Evolutionary conservation across 2,113 vertebrate species (phyloP), one percentile per base, ranked within the genome.

Genomic region (Eublepharis macularius): DNA sequence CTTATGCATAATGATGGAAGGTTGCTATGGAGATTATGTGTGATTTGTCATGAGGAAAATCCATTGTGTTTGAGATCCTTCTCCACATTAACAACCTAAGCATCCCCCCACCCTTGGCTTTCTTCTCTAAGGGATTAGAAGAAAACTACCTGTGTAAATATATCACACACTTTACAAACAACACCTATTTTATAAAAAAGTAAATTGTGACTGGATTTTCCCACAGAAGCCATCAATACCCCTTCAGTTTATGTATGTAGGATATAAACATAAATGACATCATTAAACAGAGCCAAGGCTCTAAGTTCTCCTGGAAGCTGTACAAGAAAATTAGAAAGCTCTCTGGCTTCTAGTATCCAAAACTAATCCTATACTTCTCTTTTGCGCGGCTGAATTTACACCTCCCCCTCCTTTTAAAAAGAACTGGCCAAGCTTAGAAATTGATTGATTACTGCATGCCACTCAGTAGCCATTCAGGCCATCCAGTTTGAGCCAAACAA

Each of bases 1-100:
- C 81, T 81, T 89, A 83, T 85, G 90, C 93, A 92, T 95, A 96
- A 96, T 95, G 94, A 91, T 92, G 86, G 86, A 84, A 86, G 83
- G 96, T 96, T 96, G 95, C 96, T 94, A 92, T 96, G 93, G 96
- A 93, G 95, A 96, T 94, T 93, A 85, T 69, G 43, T 90, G 90
- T 94, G 93, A 94, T 96, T 96, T 96, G 89, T 95, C 94, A 96
- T 81, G 88, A 96, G 86, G 88, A 95, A 95, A 94, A 96, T 93
- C 94, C 88, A 94, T 93, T 90, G 93, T 93, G 87, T 94, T 94
- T 90, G 88, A 95, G 86, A 88, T 90, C 70, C 94, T 95, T 95
- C 91, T 90, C 88, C 87, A 92, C 72, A 49, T 34, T 87, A 93
- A 94, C 93, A 93, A 94, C 90, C 63, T 0, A 80, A 41, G 17